Conservation (phyloP, 2,113 vertebrate species). For the Syngnathoides biaculeatus region DNA sequence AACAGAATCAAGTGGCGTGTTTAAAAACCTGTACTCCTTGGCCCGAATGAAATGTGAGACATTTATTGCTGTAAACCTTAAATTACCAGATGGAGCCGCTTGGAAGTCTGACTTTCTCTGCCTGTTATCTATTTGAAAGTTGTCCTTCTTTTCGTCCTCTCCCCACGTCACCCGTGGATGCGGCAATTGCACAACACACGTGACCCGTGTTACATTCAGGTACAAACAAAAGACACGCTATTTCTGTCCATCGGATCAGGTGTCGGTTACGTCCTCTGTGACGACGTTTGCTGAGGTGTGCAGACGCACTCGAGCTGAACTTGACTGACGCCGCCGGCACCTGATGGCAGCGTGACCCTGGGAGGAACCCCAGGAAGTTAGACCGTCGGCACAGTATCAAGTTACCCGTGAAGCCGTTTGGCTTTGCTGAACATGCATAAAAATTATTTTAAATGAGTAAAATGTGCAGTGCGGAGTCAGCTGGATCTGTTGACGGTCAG, state of each 20-base stretch:
- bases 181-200: slow-evolving; percentile 31
- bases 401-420: too few relatives aligned
- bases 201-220: slow-evolving; percentile 35
- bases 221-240: slow-evolving; percentile 47
- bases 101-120: slow-evolving; percentile 54
- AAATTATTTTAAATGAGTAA: too few relatives aligned
- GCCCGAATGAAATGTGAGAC: slow-evolving; percentile 53
- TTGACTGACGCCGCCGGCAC: neutral
- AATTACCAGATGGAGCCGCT: slow-evolving; percentile 51
- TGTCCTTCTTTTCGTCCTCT: slow-evolving; percentile 8
- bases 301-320: too few relatives aligned
- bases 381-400: too few relatives aligned
- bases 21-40: slow-evolving; percentile 43
- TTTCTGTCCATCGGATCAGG: slow-evolving; percentile 31
- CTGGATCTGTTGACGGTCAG: too few relatives aligned
- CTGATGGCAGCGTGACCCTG: too few relatives aligned
- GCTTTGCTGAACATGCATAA: too few relatives aligned
- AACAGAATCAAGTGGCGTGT: slow-evolving; percentile 38
- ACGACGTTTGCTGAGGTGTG: slow-evolving; percentile 9
- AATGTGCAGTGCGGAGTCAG: too few relatives aligned
- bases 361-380: too few relatives aligned
- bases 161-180: neutral
- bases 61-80: slow-evolving; percentile 55
- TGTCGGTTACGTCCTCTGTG: slow-evolving; percentile 23
- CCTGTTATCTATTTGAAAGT: slow-evolving; percentile 41